These are phyloP conservation scores for Datnioides undecimradiatus DNA, from an alignment of 2,113 vertebrate genomes.

Conservation along the genomic window DNA sequence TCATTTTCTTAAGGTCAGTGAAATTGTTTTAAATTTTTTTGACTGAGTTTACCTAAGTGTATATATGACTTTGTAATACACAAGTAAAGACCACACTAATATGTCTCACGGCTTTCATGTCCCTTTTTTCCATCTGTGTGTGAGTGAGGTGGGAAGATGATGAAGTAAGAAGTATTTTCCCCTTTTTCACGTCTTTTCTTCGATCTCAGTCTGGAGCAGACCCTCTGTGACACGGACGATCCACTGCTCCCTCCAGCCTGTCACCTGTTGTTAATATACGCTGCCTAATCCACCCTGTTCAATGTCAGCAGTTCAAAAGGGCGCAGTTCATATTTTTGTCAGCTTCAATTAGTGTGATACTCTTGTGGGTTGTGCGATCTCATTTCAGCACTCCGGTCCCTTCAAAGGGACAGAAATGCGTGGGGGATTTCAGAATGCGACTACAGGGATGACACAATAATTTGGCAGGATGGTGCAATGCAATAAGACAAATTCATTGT, in stretches of 20 bases:
- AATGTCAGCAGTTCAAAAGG: constrained; percentile 94
- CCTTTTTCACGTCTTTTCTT: constrained; percentile 13
- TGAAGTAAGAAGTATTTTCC: constrained; percentile 8
- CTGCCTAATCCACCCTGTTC: constrained; percentile 90
- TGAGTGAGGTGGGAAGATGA: constrained; percentile 4
- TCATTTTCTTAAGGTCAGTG: constrained; percentile 29
- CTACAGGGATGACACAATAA: constrained; percentile 57
- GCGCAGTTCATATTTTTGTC: constrained; percentile 92
- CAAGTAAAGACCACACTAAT: constrained; percentile 58
- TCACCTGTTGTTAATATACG: constrained; percentile 95
- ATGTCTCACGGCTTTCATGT: not conserved
- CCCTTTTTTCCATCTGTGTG: not conserved
- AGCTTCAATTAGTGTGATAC: constrained; percentile 92
- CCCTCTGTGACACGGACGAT: constrained; percentile 53
- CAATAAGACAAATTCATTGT: constrained; percentile 21
- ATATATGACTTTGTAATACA: constrained; percentile 65
- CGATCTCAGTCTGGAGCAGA: constrained; percentile 17
- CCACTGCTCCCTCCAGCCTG: constrained; percentile 65
- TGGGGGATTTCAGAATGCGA: constrained; percentile 79
- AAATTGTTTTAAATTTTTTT: constrained; percentile 39
- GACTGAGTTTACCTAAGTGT: constrained; percentile 40
- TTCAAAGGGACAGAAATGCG: constrained; percentile 81
- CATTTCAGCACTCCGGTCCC: constrained; percentile 87
- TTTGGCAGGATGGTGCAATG: constrained; percentile 32
- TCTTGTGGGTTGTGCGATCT: constrained; percentile 86